Base-by-base conservation (phyloP, 2,888 invertebrate species). In the Sphaerophoria rueppellii region DNA sequence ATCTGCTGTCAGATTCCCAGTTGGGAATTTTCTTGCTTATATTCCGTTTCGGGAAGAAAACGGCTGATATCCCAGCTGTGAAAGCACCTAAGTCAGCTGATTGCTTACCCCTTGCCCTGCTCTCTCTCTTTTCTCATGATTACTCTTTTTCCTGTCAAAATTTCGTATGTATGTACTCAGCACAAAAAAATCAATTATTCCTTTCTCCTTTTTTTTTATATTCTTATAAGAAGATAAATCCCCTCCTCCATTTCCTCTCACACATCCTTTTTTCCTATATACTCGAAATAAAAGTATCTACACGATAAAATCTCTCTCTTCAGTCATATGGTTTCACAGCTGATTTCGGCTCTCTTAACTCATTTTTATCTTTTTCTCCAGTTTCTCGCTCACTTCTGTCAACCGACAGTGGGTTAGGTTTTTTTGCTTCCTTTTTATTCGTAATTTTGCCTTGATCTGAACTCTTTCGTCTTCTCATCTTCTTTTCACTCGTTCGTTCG, bases 61-160 rank as follows among this genome's bases (percentile, higher is more conserved):
- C 90, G 89, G 90, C 91, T 90, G 91, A 90, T 89, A 88, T 89
- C 89, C 89, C 90, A 90, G 90, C 89, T 91, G 90, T 90, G 90
- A 89, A 90, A 89, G 89, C 89, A 89, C 63, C 16, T 60, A 80
- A 65, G 75, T 69, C 85, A 85, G 85, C 85, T 85, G 85, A 77
- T 85, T 77, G 61, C 58, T 52, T 61, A 54, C 46, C 57, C 61
- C n/a, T 37, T 58, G 57, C 54, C 43, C 48, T 9, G 32, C 14
- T 24, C 37, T 14, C 34, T 37, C 46, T n/a, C 32, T 32, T 24
- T 37, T 16, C 24, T 40, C 7, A 6, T 9, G 6, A 24, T 9
- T 55, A 55, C 32, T 37, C 54, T 32, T 73, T 55, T 37, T 5
- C 24, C 61, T 60, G 35, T 63, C 54, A 37, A 11, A 63, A 69